These are phyloP conservation scores for Lucinisca nassula DNA, from an alignment of 2,888 invertebrate species.

Conservation along the genomic window DNA sequence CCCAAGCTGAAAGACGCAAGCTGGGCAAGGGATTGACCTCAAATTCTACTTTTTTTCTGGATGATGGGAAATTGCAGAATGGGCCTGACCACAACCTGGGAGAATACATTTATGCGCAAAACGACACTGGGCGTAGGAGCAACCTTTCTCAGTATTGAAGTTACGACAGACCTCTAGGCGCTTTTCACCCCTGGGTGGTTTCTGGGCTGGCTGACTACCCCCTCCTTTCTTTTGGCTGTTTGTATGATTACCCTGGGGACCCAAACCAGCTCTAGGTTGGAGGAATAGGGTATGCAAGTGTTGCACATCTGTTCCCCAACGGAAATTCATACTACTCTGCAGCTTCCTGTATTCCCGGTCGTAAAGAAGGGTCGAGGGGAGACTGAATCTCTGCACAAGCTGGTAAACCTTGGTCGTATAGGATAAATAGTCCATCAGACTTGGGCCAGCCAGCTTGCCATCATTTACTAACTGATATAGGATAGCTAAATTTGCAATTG, in stretches of 20 bases:
- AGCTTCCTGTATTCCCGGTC: conserved; percentile 15
- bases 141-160: conserved; percentile 14
- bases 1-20: background rate
- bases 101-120: conserved; percentile 14
- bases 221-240: background rate
- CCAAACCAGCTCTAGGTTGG: background rate
- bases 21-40: background rate
- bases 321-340: conserved; percentile 20
- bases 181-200: background rate
- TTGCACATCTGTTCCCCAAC: conserved; percentile 35
- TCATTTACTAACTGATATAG: conserved; percentile 7
- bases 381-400: conserved; percentile 5
- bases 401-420: conserved; percentile 8
- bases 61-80: background rate
- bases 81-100: conserved; percentile 10
- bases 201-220: background rate
- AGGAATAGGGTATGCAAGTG: conserved; percentile 25
- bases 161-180: background rate
- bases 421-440: conserved; percentile 6
- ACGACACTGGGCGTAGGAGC: background rate
- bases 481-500: conserved; percentile 6
- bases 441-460: background rate
- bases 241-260: background rate
- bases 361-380: background rate
- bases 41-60: background rate